Evolutionary conservation across 2,888 invertebrate species (phyloP), one percentile per base, ranked within the genome.

Genomic region (Lasioglossum morio): DNA sequence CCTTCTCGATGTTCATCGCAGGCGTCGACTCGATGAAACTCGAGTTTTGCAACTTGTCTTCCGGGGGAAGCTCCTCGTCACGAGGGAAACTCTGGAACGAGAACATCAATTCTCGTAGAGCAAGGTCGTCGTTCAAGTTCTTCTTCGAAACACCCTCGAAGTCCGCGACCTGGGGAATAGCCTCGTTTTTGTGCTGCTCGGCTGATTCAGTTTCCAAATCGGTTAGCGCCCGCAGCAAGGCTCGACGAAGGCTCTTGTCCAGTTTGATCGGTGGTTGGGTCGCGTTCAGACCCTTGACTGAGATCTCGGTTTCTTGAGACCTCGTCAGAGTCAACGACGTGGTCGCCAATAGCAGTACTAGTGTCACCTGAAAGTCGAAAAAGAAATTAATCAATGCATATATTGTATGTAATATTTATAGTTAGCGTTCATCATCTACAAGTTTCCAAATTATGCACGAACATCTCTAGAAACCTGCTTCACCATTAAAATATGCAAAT

Each of bases 201-300:
- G 96, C 96, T 5, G 96, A 96, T 27, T 96, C 96, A 87, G 96
- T 97, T 95, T 98, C 98, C 75, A 98, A 95, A 92, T 98, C 97
- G 77, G 97, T 97, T 7, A 98, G 96, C 19, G 98, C 98, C 95
- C 97, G 97, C 8, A 98, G 95, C 69, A 98, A 95, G 0, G 98
- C 98, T 94, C 97, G 97, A 27, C 98, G 96, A 53, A 98, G 96
- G 87, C 97, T 97, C 72, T 97, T 97, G 94, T 98, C 98, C 80
- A 98, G 95, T 83, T 97, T 96, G 1, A 96, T 96, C 1, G 97
- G 96, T 4, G 97, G 95, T 79, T 96, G 96, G 7, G 81, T 27
- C 19, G 57, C 40, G 27, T 85, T 85, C 23, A 85, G 40, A 60
- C 30, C 23, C 70, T 80, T 86, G 34, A 37, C 63, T 2, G 81